phyloP scores from a whole-genome alignment of 2,888 invertebrate species.

The Branchellion lobata region DNA sequence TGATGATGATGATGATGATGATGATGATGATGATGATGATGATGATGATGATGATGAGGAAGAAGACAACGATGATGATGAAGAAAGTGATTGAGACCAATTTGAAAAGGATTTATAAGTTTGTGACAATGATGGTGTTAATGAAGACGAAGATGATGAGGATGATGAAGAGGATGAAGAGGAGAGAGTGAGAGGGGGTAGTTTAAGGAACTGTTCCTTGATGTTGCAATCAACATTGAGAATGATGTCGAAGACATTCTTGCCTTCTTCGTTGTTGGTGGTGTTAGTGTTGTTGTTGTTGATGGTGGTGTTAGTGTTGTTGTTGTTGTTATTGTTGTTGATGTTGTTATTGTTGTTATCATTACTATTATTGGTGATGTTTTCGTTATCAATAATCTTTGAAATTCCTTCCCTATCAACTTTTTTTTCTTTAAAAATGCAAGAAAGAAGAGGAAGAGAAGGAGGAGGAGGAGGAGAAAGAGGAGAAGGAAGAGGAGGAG shows the following conservation, averaged over 20 bases:
- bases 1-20: neutral
- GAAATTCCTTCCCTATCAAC: neutral
- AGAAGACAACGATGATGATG: neutral
- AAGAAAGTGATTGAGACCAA: neutral
- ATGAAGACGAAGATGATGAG: neutral
- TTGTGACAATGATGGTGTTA: neutral
- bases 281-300: neutral
- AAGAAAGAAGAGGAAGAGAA: too few species aligned
- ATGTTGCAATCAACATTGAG: neutral
- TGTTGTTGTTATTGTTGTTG: neutral
- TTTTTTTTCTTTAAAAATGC: neutral
- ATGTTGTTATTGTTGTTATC: neutral
- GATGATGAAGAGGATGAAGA: neutral
- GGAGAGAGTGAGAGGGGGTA: neutral
- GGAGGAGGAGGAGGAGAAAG: too few species aligned
- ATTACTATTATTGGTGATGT: neutral
- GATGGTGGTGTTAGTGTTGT: neutral
- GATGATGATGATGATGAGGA: neutral
- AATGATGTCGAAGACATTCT: constrained; percentile 1
- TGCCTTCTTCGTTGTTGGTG: neutral
- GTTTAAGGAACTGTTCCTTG: neutral
- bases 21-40: neutral
- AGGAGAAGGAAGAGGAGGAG: too few species aligned
- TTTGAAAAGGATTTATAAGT: neutral
- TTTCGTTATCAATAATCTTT: neutral